Evolutionary conservation across 2,797 vertebrate species (phyloP).

Genomic region (Coregonus sp.): DNA sequence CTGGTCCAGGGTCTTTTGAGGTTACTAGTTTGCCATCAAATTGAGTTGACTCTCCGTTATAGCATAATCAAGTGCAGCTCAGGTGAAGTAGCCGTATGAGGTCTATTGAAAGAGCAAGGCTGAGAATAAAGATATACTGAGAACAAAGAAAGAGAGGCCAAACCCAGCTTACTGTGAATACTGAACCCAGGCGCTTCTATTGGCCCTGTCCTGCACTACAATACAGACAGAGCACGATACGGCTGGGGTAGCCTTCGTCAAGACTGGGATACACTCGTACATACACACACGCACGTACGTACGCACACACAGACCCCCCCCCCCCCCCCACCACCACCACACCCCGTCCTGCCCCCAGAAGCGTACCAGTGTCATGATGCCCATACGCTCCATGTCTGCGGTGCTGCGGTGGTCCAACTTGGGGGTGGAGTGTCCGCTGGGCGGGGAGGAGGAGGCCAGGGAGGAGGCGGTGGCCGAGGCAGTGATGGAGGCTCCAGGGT

Average conservation of each 20-base stretch:
- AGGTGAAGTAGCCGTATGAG: not conserved
- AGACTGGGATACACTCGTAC: too few relatives aligned
- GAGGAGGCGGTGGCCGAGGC: constrained; percentile 96
- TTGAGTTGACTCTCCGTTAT: not conserved
- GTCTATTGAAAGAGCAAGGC: not conserved
- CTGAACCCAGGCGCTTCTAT: not conserved
- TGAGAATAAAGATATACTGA: not conserved
- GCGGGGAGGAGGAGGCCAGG: constrained; percentile 94
- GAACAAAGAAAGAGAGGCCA: not conserved
- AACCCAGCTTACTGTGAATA: not conserved
- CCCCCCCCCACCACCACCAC: not conserved
- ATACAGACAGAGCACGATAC: too few relatives aligned
- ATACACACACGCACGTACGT: too few relatives aligned
- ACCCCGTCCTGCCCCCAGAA: not conserved
- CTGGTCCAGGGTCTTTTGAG: not conserved
- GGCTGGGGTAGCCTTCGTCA: too few relatives aligned
- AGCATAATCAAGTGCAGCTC: not conserved
- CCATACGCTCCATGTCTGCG: constrained; percentile 97
- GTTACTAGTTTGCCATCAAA: not conserved
- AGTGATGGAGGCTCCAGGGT: constrained; percentile 92
- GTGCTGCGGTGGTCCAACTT: constrained; percentile 94
- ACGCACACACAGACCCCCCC: too few relatives aligned
- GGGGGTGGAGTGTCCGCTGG: constrained; percentile 95
- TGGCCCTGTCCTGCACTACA: too few relatives aligned
- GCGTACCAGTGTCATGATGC: constrained; percentile 94